phyloP scores from a whole-genome alignment of 2,888 invertebrate genomes.

The Heteromurus nitidus region DNA sequence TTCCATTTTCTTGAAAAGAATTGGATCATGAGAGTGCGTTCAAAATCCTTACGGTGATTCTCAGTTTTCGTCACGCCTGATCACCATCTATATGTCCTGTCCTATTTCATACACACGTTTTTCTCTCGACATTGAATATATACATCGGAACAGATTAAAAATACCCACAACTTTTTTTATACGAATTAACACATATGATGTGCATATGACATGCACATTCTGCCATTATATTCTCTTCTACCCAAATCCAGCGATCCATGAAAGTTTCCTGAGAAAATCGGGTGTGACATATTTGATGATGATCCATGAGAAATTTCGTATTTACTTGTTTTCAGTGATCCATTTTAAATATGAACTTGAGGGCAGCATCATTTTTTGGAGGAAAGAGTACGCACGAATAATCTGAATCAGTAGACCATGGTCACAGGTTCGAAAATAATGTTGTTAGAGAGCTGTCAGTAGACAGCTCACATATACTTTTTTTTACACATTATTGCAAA shows the following conservation, averaged over 20 bases:
- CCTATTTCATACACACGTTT: conserved; percentile 15
- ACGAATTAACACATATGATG: neutral
- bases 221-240: neutral
- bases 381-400: conserved; percentile 36
- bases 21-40: neutral
- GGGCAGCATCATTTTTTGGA: conserved; percentile 13
- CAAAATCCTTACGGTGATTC: neutral
- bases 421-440: no score
- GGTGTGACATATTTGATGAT: conserved; percentile 39
- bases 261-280: conserved; percentile 46
- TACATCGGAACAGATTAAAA: conserved; percentile 52
- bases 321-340: neutral
- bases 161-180: conserved; percentile 56
- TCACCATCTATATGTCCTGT: no score
- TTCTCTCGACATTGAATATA: no score
- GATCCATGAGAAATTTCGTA: conserved; percentile 35
- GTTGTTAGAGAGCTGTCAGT: no score
- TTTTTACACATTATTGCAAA: neutral
- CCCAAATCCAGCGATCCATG: conserved; percentile 30
- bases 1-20: no score
- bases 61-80: no score
- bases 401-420: conserved; percentile 44
- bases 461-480: neutral
- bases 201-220: conserved; percentile 2
- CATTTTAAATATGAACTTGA: conserved; percentile 31